A percentile compares a stretch with the other conserved stretches of the same genome.
These are phyloP conservation scores for Neolamprologus ventralis DNA, from an alignment of 2,113 vertebrate species.

Conservation along the genomic window DNA sequence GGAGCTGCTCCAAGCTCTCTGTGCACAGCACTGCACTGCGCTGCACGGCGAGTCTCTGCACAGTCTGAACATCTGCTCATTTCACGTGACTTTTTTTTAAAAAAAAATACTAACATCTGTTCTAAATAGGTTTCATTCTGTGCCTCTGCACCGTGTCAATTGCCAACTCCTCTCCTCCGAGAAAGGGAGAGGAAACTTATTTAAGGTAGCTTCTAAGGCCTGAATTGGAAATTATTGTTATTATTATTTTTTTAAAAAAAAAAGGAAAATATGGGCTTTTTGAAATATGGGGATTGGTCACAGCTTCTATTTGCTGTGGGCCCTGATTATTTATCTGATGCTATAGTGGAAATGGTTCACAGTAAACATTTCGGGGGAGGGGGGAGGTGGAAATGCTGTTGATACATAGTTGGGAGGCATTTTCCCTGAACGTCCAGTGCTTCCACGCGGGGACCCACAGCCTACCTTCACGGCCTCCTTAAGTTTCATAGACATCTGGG, in stretches of 20 bases:
- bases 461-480: slow-evolving; percentile 81
- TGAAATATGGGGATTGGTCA: not conserved
- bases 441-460: not conserved
- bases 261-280: not conserved
- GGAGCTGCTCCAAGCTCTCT: slow-evolving; percentile 19
- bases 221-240: not conserved
- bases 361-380: not conserved
- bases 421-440: not conserved
- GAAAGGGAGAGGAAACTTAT: slow-evolving; percentile 31
- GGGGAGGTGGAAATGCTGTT: not conserved
- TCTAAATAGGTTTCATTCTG: slow-evolving; percentile 85
- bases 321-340: not conserved
- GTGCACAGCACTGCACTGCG: slow-evolving; percentile 45
- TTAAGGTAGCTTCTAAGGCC: not conserved
- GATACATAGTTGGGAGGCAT: not conserved
- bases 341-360: not conserved
- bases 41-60: slow-evolving; percentile 68
- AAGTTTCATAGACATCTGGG: slow-evolving; percentile 94
- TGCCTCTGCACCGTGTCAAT: slow-evolving; percentile 81
- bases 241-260: rapidly evolving
- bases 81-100: slow-evolving; percentile 77
- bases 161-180: slow-evolving; percentile 64
- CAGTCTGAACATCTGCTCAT: slow-evolving; percentile 82
- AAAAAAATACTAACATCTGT: slow-evolving; percentile 85
- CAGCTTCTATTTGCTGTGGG: not conserved